A percentile compares a stretch with the other conserved stretches of the same genome.
Evolutionary conservation across 23 tunicate genomes (phyloP).

Genomic region (Trididemnum miniatum): DNA sequence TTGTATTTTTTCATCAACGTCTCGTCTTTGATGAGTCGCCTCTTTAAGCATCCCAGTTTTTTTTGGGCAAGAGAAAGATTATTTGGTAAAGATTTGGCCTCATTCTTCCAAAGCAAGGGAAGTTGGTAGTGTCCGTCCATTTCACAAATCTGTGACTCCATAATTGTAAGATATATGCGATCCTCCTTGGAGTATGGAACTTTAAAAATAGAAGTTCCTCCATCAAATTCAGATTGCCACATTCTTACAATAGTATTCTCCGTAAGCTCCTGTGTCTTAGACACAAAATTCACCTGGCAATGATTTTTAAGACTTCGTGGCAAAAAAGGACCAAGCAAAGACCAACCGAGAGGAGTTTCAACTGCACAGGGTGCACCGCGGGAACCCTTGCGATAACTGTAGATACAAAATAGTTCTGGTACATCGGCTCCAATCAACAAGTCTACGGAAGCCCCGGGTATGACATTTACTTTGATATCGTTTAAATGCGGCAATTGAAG

Average conservation of each 20-base stretch:
- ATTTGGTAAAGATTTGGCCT: not conserved
- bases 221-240: not conserved
- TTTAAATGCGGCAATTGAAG: not conserved
- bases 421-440: not conserved
- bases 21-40: too few relatives aligned
- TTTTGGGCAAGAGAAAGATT: not conserved
- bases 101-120: not conserved
- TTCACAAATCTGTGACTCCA: not conserved
- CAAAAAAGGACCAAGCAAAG: not conserved
- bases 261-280: not conserved
- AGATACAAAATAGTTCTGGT: not conserved
- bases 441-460: not conserved
- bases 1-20: too few relatives aligned
- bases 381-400: not conserved
- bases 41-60: not conserved
- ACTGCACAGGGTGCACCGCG: not conserved
- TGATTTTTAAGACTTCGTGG: not conserved
- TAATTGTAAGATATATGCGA: not conserved
- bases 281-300: not conserved
- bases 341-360: not conserved
- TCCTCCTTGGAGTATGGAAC: not conserved
- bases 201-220: not conserved
- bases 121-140: slow-evolving; percentile 3
- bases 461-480: not conserved
- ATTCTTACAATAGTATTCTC: not conserved